A percentile compares a stretch with the other conserved stretches of the same genome.
Conservation (phyloP, 1,140 invertebrate species). For the Apis cerana region DNA sequence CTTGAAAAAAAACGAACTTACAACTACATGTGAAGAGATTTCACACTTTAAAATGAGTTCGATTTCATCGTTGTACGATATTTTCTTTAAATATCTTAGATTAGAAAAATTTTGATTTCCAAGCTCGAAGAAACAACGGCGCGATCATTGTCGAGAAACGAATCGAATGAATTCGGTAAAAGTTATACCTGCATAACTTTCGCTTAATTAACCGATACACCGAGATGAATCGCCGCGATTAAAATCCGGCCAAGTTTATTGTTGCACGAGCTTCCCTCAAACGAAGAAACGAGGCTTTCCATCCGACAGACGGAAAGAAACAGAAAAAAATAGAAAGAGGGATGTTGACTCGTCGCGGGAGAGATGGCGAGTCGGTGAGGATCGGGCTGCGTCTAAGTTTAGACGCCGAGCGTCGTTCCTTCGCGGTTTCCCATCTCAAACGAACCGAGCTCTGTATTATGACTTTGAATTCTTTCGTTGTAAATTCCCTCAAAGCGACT, state of each 20-base stretch:
- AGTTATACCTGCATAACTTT: constrained; percentile 51
- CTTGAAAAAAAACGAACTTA: too few relatives aligned
- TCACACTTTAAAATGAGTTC: too few relatives aligned
- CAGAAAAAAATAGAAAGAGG: not conserved
- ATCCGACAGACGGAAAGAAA: not conserved
- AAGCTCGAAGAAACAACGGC: not conserved
- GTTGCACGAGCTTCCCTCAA: constrained; percentile 7
- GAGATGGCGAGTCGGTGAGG: constrained; percentile 27
- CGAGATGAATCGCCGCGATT: constrained; percentile 58
- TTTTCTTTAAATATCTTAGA: too few relatives aligned
- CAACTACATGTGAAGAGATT: too few relatives aligned
- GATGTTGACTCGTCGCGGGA: constrained; percentile 14
- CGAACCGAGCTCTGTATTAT: constrained; percentile 57
- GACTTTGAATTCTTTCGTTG: constrained; percentile 62
- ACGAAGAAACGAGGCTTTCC: not conserved
- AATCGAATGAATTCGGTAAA: constrained; percentile 48
- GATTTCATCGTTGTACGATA: too few relatives aligned
- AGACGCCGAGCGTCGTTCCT: constrained; percentile 48
- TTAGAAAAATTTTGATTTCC: too few relatives aligned
- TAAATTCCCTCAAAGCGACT: constrained; percentile 45
- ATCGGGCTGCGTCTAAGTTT: constrained; percentile 58
- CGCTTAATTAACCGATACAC: constrained; percentile 57
- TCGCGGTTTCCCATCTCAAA: not conserved
- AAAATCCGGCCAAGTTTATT: constrained; percentile 55
- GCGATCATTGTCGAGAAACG: constrained; percentile 54